Conservation (phyloP, 2,888 invertebrate species). For the Agrochola macilenta region DNA sequence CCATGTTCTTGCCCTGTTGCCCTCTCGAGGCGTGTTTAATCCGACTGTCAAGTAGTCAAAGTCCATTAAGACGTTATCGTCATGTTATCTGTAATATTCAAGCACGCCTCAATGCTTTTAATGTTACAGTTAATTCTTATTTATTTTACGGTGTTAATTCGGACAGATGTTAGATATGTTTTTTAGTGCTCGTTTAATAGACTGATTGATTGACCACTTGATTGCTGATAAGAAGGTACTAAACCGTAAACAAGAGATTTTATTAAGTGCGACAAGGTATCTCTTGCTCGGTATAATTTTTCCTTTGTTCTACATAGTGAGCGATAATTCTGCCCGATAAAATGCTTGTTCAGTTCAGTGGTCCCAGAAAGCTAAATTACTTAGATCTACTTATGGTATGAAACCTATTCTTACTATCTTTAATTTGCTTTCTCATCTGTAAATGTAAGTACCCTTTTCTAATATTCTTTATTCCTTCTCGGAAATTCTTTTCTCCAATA, state of each 20-base stretch:
- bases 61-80: slow-evolving; percentile 78
- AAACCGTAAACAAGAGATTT: slow-evolving; percentile 47
- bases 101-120: slow-evolving; percentile 72
- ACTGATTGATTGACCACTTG: slow-evolving; percentile 59
- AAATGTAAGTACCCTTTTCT: slow-evolving; percentile 37
- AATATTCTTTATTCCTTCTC: slow-evolving; percentile 40
- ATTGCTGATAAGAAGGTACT: slow-evolving; percentile 46
- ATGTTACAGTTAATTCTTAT: slow-evolving; percentile 62
- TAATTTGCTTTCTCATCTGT: slow-evolving; percentile 45
- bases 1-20: slow-evolving; percentile 20
- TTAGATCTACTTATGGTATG: slow-evolving; percentile 22
- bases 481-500: slow-evolving; percentile 39
- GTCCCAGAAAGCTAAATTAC: slow-evolving; percentile 43
- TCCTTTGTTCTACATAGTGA: slow-evolving; percentile 40
- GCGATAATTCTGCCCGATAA: slow-evolving; percentile 46
- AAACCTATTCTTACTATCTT: slow-evolving; percentile 46
- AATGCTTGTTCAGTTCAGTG: slow-evolving; percentile 50
- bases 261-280: slow-evolving; percentile 24
- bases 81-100: slow-evolving; percentile 72
- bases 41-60: slow-evolving; percentile 61
- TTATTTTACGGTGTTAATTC: slow-evolving; percentile 52
- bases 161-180: slow-evolving; percentile 51
- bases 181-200: slow-evolving; percentile 51
- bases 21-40: slow-evolving; percentile 60
- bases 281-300: slow-evolving; percentile 34